Evolutionary conservation across 2,797 vertebrate species (phyloP).

Genomic region (Spea hammondii): DNA sequence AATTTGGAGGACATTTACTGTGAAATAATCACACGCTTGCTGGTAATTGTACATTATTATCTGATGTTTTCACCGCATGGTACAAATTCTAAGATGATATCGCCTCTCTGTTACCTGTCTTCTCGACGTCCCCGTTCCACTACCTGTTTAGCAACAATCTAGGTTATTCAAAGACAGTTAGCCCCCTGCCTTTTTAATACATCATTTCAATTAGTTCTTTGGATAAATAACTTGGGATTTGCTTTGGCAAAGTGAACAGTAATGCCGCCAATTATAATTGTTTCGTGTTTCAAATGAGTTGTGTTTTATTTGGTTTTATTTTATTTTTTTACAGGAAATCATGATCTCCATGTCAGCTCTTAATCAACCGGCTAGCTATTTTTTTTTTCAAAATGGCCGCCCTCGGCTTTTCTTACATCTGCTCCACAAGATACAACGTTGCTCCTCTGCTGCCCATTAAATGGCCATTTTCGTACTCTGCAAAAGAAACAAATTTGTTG

Average conservation of each 20-base stretch:
- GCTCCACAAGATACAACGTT: not conserved
- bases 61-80: slow-evolving; percentile 48
- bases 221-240: slow-evolving; percentile 44
- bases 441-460: not conserved
- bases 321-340: not conserved
- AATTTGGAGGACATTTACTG: slow-evolving; percentile 52
- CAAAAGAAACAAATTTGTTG: slow-evolving; percentile 32
- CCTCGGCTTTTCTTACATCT: not conserved
- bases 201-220: slow-evolving; percentile 4
- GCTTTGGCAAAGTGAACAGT: slow-evolving; percentile 20
- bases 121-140: not conserved
- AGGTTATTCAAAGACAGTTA: slow-evolving; percentile 38
- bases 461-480: slow-evolving; percentile 11
- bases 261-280: slow-evolving; percentile 31
- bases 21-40: slow-evolving; percentile 50
- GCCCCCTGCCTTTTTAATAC: slow-evolving; percentile 18
- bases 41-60: slow-evolving; percentile 53
- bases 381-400: not conserved
- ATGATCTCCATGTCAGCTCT: too few relatives aligned
- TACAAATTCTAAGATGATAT: slow-evolving; percentile 43
- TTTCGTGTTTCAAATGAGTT: slow-evolving; percentile 39
- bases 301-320: slow-evolving; percentile 33
- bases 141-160: slow-evolving; percentile 38
- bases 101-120: slow-evolving; percentile 12
- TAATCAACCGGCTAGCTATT: too few relatives aligned